A percentile compares a stretch with the other conserved stretches of the same genome.
These are phyloP conservation scores for Phyllotis vaccarum DNA, from an alignment of 2,797 vertebrate species.

Conservation along the genomic window DNA sequence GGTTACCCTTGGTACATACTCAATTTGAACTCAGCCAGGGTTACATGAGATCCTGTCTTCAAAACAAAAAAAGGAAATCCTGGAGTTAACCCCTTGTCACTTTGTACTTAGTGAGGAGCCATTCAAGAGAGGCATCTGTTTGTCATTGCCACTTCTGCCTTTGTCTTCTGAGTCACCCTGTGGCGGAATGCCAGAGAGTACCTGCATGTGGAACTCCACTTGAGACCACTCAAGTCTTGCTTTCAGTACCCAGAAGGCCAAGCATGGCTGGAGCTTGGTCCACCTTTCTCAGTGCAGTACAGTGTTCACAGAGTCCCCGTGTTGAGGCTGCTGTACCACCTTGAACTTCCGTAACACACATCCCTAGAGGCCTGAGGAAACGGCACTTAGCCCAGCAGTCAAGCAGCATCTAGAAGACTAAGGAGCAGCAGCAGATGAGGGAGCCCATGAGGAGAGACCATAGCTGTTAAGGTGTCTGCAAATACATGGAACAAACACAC, in stretches of 20 bases:
- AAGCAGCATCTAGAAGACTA: background rate
- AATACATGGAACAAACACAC: background rate
- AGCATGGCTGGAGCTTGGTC: background rate
- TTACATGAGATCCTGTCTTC: background rate
- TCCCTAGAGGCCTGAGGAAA: background rate
- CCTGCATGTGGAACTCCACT: background rate
- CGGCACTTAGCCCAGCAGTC: background rate
- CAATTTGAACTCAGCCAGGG: background rate
- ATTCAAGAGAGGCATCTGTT: accelerated
- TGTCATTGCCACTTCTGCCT: background rate
- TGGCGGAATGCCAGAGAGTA: background rate
- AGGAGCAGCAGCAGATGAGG: background rate
- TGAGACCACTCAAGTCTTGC: background rate
- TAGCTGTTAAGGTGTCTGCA: background rate
- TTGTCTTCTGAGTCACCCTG: background rate
- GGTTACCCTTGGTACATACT: background rate
- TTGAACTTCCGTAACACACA: background rate
- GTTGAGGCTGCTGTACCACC: background rate
- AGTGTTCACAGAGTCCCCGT: background rate
- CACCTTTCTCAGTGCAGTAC: background rate
- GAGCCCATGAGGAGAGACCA: background rate
- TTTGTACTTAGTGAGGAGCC: background rate
- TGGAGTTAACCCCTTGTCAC: background rate
- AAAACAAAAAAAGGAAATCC: background rate
- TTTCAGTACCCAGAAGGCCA: background rate